A percentile compares a stretch with the other conserved stretches of the same genome.
Evolutionary conservation across 2,797 vertebrate genomes (phyloP).

Genomic region (Decapterus maruadsi): DNA sequence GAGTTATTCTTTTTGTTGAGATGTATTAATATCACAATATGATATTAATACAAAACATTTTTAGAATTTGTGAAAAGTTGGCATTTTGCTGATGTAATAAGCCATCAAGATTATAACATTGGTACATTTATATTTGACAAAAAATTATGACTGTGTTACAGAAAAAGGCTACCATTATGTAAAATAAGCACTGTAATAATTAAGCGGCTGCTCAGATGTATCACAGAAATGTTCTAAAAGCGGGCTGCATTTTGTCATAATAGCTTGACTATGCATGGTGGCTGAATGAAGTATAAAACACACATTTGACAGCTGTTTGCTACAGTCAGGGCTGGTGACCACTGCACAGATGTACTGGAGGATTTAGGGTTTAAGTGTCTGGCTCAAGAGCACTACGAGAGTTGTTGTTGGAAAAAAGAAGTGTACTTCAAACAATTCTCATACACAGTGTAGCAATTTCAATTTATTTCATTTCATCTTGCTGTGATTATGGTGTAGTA

Average conservation of each 20-base stretch:
- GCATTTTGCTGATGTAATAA: neutral
- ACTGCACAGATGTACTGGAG: neutral
- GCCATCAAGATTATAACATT: neutral
- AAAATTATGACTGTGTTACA: neutral
- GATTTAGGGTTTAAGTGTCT: constrained; percentile 15
- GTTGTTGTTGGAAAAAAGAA: constrained; percentile 2
- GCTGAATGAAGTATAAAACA: neutral
- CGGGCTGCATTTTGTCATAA: neutral
- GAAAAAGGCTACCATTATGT: neutral
- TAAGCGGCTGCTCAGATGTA: neutral
- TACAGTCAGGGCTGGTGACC: neutral
- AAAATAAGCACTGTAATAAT: neutral
- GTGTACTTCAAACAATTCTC: constrained; percentile 23
- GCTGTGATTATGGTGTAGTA: constrained; percentile 7
- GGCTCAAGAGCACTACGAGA: constrained; percentile 18
- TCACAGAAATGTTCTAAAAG: neutral
- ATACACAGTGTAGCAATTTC: constrained; percentile 5
- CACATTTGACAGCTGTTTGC: constrained; percentile 3
- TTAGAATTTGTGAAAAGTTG: neutral
- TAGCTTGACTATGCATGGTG: neutral
- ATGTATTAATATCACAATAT: neutral
- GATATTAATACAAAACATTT: neutral
- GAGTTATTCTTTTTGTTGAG: neutral
- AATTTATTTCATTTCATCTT: constrained; percentile 7
- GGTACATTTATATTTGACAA: neutral